A percentile compares a stretch with the other conserved stretches of the same genome.
phyloP scores from a whole-genome alignment of 2,113 vertebrate genomes.

The Corythornis cristatus region DNA sequence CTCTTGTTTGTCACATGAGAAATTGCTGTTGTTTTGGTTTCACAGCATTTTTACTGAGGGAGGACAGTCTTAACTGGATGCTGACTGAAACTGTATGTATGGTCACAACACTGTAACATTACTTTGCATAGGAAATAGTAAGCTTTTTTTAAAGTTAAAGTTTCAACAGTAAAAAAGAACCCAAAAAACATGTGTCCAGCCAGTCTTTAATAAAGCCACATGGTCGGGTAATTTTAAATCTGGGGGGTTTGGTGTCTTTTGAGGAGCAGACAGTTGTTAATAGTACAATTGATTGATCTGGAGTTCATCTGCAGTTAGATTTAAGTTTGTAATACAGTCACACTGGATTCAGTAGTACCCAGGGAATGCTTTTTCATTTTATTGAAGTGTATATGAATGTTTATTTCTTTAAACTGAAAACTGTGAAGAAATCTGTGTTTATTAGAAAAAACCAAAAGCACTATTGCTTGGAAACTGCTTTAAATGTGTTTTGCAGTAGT shows the following conservation, averaged over 20 bases:
- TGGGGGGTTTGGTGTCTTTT: not conserved
- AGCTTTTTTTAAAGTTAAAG: not conserved
- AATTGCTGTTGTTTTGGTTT: not conserved
- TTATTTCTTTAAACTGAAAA: not conserved
- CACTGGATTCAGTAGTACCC: not conserved
- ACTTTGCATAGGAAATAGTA: not conserved
- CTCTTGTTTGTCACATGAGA: not conserved
- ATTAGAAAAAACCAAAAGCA: not conserved
- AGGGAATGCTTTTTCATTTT: not conserved
- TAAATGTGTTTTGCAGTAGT: not conserved
- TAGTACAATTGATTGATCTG: not conserved
- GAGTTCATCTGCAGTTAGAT: not conserved
- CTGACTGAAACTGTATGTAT: not conserved
- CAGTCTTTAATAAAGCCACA: not conserved
- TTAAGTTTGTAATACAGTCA: not conserved
- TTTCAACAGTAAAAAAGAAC: not conserved
- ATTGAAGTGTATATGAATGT: not conserved
- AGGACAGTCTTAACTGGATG: fast-evolving
- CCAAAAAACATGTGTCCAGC: fast-evolving
- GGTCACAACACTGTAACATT: not conserved
- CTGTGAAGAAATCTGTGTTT: not conserved
- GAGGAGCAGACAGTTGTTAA: not conserved
- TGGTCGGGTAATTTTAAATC: not conserved
- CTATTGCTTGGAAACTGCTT: not conserved
- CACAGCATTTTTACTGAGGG: not conserved